Percentiles rank a stretch among this genome's conserved stretches.
phyloP scores from a whole-genome alignment of 1,140 invertebrate genomes.

The Parasteatoda tepidariorum region DNA sequence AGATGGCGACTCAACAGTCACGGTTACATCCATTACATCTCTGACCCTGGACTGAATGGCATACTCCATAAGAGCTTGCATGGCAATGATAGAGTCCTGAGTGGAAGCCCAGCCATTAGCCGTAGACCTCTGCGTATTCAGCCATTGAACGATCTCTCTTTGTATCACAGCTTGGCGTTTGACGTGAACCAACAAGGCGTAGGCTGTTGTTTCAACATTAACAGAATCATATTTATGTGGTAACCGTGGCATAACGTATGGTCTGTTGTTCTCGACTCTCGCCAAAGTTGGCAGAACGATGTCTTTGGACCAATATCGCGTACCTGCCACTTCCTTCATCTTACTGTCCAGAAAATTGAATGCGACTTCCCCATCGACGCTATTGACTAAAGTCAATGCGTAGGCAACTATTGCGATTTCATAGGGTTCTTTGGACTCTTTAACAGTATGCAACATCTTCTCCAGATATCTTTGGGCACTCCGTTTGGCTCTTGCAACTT shows the following conservation, averaged over 20 bases:
- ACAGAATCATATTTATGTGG: slow-evolving; percentile 89
- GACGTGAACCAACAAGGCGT: slow-evolving; percentile 90
- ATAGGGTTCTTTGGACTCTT: slow-evolving; percentile 79
- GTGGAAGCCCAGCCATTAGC: slow-evolving; percentile 96
- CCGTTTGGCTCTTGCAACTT: slow-evolving; percentile 76
- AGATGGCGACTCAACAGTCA: slow-evolving; percentile 88
- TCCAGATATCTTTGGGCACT: slow-evolving; percentile 85
- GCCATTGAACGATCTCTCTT: slow-evolving; percentile 91
- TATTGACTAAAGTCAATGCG: slow-evolving; percentile 83
- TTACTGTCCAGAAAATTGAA: slow-evolving; percentile 79
- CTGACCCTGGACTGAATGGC: slow-evolving; percentile 85
- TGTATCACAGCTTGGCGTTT: slow-evolving; percentile 82
- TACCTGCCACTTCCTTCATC: slow-evolving; percentile 72
- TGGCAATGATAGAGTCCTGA: slow-evolving; percentile 87
- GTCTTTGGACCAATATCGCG: slow-evolving; percentile 84
- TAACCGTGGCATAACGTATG: slow-evolving; percentile 86
- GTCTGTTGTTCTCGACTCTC: slow-evolving; percentile 90
- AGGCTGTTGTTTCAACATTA: slow-evolving; percentile 93
- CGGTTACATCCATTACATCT: slow-evolving; percentile 85
- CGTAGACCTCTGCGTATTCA: slow-evolving; percentile 90
- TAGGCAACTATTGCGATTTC: slow-evolving; percentile 89
- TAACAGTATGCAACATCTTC: slow-evolving; percentile 81
- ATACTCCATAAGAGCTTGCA: slow-evolving; percentile 91
- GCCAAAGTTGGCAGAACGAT: slow-evolving; percentile 80
- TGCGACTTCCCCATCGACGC: slow-evolving; percentile 82